Evolutionary conservation across 1,140 invertebrate species (phyloP).

Genomic region (Atopsyche davidsoni): DNA sequence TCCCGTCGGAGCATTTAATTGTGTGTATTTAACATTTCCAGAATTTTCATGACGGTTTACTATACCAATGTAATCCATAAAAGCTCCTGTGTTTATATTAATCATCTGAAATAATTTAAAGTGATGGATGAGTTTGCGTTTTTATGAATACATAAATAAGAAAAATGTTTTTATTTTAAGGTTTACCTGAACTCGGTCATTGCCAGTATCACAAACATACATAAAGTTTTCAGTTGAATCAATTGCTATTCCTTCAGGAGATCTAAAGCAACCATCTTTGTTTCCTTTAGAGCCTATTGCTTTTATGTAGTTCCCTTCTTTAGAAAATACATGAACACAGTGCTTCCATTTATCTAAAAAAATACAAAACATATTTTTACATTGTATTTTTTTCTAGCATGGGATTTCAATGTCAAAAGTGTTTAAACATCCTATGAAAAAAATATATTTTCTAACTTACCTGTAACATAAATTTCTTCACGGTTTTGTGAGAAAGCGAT

Average conservation of each 20-base stretch:
- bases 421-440: not conserved
- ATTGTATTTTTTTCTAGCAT: slow-evolving; percentile 1
- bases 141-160: slow-evolving; percentile 2
- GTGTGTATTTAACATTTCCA: slow-evolving; percentile 39
- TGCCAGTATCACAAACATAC: slow-evolving; percentile 72
- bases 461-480: slow-evolving; percentile 59
- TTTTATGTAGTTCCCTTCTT: slow-evolving; percentile 52
- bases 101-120: slow-evolving; percentile 36
- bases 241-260: slow-evolving; percentile 66
- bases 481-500: slow-evolving; percentile 56
- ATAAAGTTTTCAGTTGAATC: slow-evolving; percentile 54
- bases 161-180: not conserved
- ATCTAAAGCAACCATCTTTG: slow-evolving; percentile 54
- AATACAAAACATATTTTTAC: slow-evolving; percentile 20
- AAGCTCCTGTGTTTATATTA: slow-evolving; percentile 42
- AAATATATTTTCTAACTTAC: slow-evolving; percentile 30
- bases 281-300: slow-evolving; percentile 60
- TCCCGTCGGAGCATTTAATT: slow-evolving; percentile 63
- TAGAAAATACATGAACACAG: slow-evolving; percentile 67
- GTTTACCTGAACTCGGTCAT: slow-evolving; percentile 58
- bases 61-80: slow-evolving; percentile 43
- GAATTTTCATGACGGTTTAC: slow-evolving; percentile 34
- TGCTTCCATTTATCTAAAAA: slow-evolving; percentile 68
- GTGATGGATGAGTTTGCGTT: not conserved
- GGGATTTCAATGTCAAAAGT: not conserved